These are phyloP conservation scores for Glyptemys insculpta DNA, from an alignment of 2,797 vertebrate genomes.

Conservation along the genomic window DNA sequence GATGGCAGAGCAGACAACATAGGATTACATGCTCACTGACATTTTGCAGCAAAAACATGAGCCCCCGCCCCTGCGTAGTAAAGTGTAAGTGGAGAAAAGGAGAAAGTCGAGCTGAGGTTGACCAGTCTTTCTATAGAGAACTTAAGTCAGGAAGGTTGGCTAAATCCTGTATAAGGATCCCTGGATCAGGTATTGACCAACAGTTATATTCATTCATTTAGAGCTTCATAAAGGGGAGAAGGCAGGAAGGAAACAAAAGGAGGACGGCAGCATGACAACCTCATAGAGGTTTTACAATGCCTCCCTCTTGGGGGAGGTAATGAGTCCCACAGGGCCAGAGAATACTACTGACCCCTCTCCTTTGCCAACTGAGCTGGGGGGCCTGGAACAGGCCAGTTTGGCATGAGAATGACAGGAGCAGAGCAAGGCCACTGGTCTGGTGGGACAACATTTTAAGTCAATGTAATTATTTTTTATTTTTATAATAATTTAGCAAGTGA, in stretches of 20 bases:
- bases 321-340: too few relatives aligned
- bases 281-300: too few relatives aligned
- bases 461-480: not conserved
- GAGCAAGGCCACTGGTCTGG: not conserved
- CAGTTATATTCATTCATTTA: not conserved
- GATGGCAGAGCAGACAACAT: not conserved
- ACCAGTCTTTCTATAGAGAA: not conserved
- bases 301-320: too few relatives aligned
- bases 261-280: too few relatives aligned
- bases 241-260: too few relatives aligned
- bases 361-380: not conserved
- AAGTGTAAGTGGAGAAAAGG: not conserved
- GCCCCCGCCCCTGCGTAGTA: not conserved
- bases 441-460: too few relatives aligned
- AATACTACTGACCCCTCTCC: too few relatives aligned
- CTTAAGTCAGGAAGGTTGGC: not conserved
- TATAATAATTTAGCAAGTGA: not conserved
- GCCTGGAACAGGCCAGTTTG: not conserved
- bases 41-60: not conserved
- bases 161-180: not conserved
- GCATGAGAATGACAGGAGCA: not conserved
- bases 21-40: fast-evolving
- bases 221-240: too few relatives aligned
- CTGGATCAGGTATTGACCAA: not conserved
- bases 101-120: not conserved